phyloP scores from a whole-genome alignment of 64 coral and sea anemone genomes.

The Actinia tenebrosa region DNA sequence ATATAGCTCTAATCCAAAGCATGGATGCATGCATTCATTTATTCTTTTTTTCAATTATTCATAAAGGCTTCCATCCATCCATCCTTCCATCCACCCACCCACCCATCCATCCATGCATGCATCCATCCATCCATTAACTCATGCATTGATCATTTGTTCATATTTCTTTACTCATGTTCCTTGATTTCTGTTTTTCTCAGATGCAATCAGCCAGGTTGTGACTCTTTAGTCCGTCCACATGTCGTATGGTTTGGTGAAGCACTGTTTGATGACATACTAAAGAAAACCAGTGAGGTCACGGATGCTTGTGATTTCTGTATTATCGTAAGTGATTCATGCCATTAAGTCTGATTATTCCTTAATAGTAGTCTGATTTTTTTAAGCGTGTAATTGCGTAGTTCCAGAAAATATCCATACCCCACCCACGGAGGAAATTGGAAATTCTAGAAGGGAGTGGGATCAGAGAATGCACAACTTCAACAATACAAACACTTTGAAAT shows the following conservation, averaged over 20 bases:
- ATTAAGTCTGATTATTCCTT: too few relatives aligned
- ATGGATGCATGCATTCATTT: background rate
- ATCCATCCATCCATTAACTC: background rate
- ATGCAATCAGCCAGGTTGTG: constrained; percentile 61
- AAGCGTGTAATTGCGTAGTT: too few relatives aligned
- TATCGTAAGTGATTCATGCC: constrained; percentile 45
- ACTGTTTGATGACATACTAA: constrained; percentile 38
- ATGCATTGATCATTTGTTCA: background rate
- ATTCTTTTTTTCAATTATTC: too few relatives aligned
- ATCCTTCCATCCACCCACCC: too few relatives aligned
- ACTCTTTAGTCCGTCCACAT: constrained; percentile 78
- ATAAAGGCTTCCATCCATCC: too few relatives aligned
- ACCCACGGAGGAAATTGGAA: too few relatives aligned
- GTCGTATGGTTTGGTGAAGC: constrained; percentile 97
- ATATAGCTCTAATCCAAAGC: background rate
- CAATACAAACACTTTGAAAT: too few relatives aligned
- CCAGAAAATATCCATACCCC: too few relatives aligned
- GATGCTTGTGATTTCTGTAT: constrained; percentile 89
- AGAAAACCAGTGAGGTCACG: constrained; percentile 30
- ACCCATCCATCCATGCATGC: too few relatives aligned
- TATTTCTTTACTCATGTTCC: background rate
- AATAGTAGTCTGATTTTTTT: too few relatives aligned
- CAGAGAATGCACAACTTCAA: too few relatives aligned
- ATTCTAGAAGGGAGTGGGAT: too few relatives aligned
- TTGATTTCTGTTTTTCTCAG: constrained; percentile 3